Evolutionary conservation across 2,113 vertebrate genomes (phyloP).

Genomic region (Arizona elegans): DNA sequence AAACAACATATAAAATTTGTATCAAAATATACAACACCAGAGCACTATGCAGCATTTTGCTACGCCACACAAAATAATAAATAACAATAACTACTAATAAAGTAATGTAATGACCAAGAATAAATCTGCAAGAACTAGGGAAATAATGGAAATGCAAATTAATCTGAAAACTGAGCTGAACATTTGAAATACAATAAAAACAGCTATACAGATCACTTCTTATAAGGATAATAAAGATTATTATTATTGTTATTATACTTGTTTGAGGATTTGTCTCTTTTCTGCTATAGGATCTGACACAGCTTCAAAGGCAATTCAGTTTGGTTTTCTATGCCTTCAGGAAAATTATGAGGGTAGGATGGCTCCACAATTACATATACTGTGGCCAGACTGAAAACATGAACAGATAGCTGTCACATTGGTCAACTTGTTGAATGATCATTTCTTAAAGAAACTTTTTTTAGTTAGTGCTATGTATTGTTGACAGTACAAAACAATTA

Average conservation of each 20-base stretch:
- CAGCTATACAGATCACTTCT: neutral
- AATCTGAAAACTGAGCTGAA: neutral
- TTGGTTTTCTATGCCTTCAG: neutral
- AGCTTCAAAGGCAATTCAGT: neutral
- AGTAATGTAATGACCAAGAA: neutral
- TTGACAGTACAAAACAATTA: neutral
- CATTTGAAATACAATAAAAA: neutral
- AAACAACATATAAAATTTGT: neutral
- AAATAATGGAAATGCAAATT: neutral
- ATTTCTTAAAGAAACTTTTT: neutral
- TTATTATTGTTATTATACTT: neutral
- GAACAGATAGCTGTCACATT: neutral
- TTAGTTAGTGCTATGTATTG: neutral
- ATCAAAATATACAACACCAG: neutral
- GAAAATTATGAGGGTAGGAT: neutral
- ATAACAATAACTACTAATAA: neutral
- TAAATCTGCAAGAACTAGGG: neutral
- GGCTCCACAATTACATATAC: neutral
- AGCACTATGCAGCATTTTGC: neutral
- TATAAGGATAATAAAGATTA: neutral
- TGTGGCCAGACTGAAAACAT: neutral
- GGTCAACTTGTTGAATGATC: neutral
- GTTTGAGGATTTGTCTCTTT: neutral
- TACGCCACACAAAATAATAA: neutral
- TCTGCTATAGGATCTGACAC: neutral